Evolutionary conservation across 2,797 vertebrate species (phyloP).

Genomic region (Arctocebus calabarensis): DNA sequence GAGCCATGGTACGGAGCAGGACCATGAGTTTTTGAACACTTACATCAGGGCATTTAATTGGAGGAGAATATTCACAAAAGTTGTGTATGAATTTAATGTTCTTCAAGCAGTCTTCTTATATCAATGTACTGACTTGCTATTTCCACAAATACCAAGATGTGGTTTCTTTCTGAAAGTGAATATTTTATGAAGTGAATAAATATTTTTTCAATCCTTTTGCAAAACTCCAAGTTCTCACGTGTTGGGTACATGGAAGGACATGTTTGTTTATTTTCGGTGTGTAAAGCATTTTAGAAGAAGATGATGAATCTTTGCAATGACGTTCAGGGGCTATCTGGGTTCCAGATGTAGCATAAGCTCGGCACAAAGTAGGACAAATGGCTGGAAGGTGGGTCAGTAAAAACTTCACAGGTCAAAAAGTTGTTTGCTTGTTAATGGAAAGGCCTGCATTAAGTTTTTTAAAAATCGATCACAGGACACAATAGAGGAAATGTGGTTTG

Average conservation of each 20-base stretch:
- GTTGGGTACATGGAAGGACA: neutral
- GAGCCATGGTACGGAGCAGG: no score
- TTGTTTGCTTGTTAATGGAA: neutral
- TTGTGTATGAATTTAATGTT: neutral
- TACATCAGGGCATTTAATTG: neutral
- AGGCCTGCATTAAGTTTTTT: neutral
- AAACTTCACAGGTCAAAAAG: neutral
- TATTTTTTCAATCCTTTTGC: no score
- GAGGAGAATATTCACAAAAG: neutral
- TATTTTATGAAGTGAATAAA: neutral
- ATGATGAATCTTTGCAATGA: neutral
- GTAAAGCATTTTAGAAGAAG: neutral
- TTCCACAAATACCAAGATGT: neutral
- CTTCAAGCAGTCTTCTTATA: neutral
- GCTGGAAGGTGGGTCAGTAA: neutral
- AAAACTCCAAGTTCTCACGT: neutral
- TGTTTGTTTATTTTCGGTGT: neutral
- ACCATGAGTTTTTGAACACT: accelerated
- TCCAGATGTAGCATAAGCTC: neutral
- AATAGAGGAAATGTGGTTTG: neutral
- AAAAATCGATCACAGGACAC: neutral
- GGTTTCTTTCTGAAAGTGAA: neutral
- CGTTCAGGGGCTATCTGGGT: no score
- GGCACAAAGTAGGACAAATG: accelerated
- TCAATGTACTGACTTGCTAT: neutral